A percentile compares a stretch with the other conserved stretches of the same genome.
These are phyloP conservation scores for Budorcas taxicolor DNA, from an alignment of 2,113 vertebrate genomes.

Conservation along the genomic window DNA sequence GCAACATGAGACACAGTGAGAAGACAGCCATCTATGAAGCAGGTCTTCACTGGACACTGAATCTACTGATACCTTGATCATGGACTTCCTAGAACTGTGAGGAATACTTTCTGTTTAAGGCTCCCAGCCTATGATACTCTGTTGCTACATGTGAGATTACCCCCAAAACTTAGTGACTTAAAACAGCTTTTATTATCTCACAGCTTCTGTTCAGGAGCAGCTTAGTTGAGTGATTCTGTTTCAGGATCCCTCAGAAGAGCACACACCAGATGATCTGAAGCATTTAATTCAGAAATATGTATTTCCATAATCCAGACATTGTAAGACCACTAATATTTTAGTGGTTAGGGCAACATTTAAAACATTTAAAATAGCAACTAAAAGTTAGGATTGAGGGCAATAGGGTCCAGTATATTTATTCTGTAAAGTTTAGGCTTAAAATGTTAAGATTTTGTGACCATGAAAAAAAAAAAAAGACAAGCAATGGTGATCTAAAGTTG, in stretches of 20 bases:
- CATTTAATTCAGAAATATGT: slow-evolving; percentile 86
- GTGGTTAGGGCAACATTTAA: slow-evolving; percentile 76
- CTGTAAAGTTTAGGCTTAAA: slow-evolving; percentile 83
- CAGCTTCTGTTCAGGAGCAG: background rate
- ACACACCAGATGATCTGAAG: slow-evolving; percentile 17
- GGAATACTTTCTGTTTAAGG: background rate
- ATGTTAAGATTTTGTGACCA: slow-evolving; percentile 84
- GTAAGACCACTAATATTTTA: slow-evolving; percentile 81
- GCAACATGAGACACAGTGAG: background rate
- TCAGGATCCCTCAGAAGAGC: background rate
- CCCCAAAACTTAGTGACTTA: background rate
- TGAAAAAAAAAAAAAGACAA: background rate
- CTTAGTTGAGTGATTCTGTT: background rate
- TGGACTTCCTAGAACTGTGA: background rate
- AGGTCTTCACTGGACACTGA: background rate
- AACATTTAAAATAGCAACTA: slow-evolving; percentile 79
- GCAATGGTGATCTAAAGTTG: background rate
- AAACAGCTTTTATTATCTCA: background rate
- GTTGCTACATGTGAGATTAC: background rate
- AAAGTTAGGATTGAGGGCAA: slow-evolving; percentile 77
- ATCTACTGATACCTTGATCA: background rate
- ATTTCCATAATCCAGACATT: slow-evolving; percentile 83
- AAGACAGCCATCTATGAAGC: background rate
- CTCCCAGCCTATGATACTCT: background rate
- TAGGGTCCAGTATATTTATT: slow-evolving; percentile 80